Conservation (phyloP, 2,888 invertebrate genomes). For the Unio delphinus region DNA sequence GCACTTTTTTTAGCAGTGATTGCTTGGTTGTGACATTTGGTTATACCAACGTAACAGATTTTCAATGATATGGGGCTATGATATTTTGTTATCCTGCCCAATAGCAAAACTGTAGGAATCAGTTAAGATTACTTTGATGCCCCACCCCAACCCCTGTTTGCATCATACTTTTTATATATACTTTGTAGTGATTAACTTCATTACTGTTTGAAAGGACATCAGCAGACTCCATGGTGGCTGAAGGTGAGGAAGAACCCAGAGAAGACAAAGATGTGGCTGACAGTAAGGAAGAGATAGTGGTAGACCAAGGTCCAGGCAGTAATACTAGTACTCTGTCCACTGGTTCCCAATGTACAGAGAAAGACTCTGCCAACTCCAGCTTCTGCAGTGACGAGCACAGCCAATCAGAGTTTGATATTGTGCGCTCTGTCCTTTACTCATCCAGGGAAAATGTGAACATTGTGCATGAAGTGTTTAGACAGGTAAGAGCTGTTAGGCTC, state of each 20-base stretch:
- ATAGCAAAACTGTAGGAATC: no score
- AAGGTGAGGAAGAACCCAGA: conserved; percentile 38
- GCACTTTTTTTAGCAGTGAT: no score
- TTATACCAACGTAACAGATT: no score
- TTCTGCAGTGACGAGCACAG: conserved; percentile 60
- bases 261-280: conserved; percentile 36
- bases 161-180: no score
- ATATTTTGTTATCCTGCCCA: no score
- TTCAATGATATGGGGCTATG: no score
- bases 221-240: conserved; percentile 26
- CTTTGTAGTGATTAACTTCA: no score
- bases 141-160: no score
- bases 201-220: no score
- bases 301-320: conserved; percentile 50
- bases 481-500: conserved; percentile 71
- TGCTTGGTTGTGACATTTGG: no score
- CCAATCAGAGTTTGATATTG: conserved; percentile 75
- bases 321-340: conserved; percentile 62
- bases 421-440: conserved; percentile 88
- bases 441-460: conserved; percentile 94
- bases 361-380: conserved; percentile 58
- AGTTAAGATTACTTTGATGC: no score
- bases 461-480: conserved; percentile 92
- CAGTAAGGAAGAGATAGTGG: conserved; percentile 21
- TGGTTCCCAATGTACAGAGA: conserved; percentile 53